Evolutionary conservation across 2,113 vertebrate genomes (phyloP).

Genomic region (Ploceus nigricollis): DNA sequence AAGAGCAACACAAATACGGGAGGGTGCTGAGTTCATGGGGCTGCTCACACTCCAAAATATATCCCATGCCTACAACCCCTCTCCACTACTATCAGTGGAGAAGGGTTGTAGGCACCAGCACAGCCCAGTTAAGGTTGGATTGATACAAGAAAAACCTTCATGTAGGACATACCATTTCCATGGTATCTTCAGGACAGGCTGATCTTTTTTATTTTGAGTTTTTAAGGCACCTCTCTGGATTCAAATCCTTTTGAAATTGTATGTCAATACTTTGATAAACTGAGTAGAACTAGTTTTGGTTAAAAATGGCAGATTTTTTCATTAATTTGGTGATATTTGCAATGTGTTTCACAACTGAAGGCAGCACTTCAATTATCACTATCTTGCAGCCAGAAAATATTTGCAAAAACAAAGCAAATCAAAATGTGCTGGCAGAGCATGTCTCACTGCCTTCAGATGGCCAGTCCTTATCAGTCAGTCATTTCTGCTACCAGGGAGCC

Average conservation of each 20-base stretch:
- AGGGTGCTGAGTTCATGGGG: neutral
- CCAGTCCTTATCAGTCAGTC: neutral
- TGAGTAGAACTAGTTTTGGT: neutral
- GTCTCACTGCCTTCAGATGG: neutral
- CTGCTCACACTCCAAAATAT: neutral
- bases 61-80: neutral
- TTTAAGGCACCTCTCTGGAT: neutral
- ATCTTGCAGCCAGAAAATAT: neutral
- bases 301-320: neutral
- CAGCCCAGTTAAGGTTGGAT: neutral
- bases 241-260: neutral
- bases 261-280: neutral
- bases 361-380: neutral
- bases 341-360: neutral
- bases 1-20: neutral
- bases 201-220: neutral
- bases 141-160: neutral
- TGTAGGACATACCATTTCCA: fast-evolving
- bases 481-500: neutral
- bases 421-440: neutral
- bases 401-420: neutral
- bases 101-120: neutral
- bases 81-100: neutral
- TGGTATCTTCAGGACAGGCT: neutral
- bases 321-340: neutral